Percentiles rank a stretch among this genome's conserved stretches.
Evolutionary conservation across 1,140 invertebrate genomes (phyloP).

Genomic region (Hyles vespertilio): DNA sequence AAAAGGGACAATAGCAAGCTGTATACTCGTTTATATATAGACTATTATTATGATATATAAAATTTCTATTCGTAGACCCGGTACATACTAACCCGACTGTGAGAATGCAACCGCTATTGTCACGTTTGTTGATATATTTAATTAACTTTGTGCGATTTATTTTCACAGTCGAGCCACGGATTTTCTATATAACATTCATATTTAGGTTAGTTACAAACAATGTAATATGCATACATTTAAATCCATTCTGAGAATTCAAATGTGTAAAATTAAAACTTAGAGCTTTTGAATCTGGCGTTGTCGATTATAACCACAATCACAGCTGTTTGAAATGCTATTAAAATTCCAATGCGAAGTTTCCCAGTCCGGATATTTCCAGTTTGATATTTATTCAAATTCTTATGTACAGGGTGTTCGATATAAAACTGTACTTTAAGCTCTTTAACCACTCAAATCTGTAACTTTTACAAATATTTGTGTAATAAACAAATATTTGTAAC

Average conservation of each 20-base stretch:
- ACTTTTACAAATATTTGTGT: too few species aligned
- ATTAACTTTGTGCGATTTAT: constrained; percentile 38
- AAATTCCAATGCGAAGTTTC: too few species aligned
- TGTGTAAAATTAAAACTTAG: constrained; percentile 26
- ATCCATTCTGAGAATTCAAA: constrained; percentile 19
- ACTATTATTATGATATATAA: constrained; percentile 33
- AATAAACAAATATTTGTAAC: too few species aligned
- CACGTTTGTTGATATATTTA: constrained; percentile 17
- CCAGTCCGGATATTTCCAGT: too few species aligned
- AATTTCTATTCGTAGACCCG: constrained; percentile 22
- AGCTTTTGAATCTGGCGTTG: background rate
- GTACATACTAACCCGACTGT: too few species aligned
- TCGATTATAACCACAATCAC: too few species aligned
- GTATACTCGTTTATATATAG: constrained; percentile 28
- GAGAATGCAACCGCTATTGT: constrained; percentile 5
- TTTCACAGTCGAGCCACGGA: constrained; percentile 22
- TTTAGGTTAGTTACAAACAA: constrained; percentile 55
- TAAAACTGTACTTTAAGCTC: too few species aligned
- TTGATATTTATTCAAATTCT: too few species aligned
- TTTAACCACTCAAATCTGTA: too few species aligned
- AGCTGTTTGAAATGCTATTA: too few species aligned
- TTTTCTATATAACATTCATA: constrained; percentile 38
- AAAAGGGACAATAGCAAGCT: constrained; percentile 54
- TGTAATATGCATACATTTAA: constrained; percentile 27
- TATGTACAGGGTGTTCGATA: too few species aligned